Evolutionary conservation across 2,113 vertebrate species (phyloP), one percentile per base, ranked within the genome.

Genomic region (Dissostichus mawsoni): DNA sequence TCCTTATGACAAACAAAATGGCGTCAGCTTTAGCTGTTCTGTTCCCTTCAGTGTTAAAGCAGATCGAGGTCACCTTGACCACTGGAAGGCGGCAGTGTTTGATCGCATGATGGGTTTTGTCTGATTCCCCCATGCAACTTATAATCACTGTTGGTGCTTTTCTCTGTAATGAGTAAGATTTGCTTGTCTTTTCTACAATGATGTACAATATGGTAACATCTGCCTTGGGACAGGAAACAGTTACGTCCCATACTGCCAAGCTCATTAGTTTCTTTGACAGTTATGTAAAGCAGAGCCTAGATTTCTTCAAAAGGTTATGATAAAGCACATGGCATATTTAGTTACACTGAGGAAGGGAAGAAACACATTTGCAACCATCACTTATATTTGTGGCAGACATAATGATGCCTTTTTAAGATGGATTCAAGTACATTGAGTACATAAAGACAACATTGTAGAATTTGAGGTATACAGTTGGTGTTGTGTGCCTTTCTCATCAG

Each of bases 11-110:
- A 29, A 29, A 29, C 29, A 29, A 29, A 29, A 29, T 29, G 29
- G 29, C 0, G 29, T 29, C 29, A 29, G 29, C 29, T 29, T 29
- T 29, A 29, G 29, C 29, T 29, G 29, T 29, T 29, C 29, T 29
- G 29, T 29, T 29, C 29, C 29, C 29, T 29, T 29, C 29, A 29
- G 29, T 29, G 29, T 29, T 29, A 29, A 29, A 29, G 29, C 77
- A 25, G 58, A 76, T 52, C 36, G 78, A 82, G 82, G 69, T 90
- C 80, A 88, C 84, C 80, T 83, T 87, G 77, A 58, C 63, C 36
- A 63, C 63, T 65, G 63, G 29, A 47, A 47, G 65, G 13, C 58
- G 57, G 29, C 2, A 47, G 23, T 33, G n/a, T 64, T 52, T 29
- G 29, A 29, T 29, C 29, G 29, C 29, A 3, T 29, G 29, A 29